Evolutionary conservation across 2,888 invertebrate species (phyloP), one percentile per base, ranked within the genome.

Genomic region (Abrostola tripartita): DNA sequence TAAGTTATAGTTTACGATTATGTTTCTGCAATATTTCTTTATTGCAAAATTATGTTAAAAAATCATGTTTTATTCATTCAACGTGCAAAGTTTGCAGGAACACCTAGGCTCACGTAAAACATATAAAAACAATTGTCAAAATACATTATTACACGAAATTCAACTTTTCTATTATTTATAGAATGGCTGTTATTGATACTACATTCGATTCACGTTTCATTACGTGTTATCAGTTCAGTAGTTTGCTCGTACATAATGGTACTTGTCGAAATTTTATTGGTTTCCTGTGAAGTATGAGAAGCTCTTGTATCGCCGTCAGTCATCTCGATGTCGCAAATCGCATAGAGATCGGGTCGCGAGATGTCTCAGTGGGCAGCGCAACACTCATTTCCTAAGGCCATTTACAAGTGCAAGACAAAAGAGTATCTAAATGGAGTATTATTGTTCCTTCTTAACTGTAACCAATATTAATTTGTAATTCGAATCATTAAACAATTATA

Each of bases 261-360:
- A 78, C 75, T 81, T 74, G 72, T 78, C 61, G 76, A 75, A 78
- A 82, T 83, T 84, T 84, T 86, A 88, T 86, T 85, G 84, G 85
- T 81, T 85, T 80, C 77, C 79, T 71, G 66, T 67, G 73, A 78
- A 81, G 76, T 82, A 78, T 74, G 72, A 78, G 78, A 68, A 83
- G 73, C 78, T 81, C 83, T 86, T 83, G 79, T 82, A 83, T 85
- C 79, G 79, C 80, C 81, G 81, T 85, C 84, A 83, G 78, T 86
- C 84, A 85, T 82, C 59, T 60, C 64, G 68, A 82, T 83, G 75
- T 80, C 76, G 68, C 49, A 35, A 55, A 0, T 64, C 47, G 59
- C 61, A 70, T 50, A 60, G 54, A 53, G 64, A 54, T 52, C 40
- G 62, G 56, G 38, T 69, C 58, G 41, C 57, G 71, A 71, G 67